A percentile compares a stretch with the other conserved stretches of the same genome.
Evolutionary conservation across 2,113 vertebrate species (phyloP).

Genomic region (Channa maculata): DNA sequence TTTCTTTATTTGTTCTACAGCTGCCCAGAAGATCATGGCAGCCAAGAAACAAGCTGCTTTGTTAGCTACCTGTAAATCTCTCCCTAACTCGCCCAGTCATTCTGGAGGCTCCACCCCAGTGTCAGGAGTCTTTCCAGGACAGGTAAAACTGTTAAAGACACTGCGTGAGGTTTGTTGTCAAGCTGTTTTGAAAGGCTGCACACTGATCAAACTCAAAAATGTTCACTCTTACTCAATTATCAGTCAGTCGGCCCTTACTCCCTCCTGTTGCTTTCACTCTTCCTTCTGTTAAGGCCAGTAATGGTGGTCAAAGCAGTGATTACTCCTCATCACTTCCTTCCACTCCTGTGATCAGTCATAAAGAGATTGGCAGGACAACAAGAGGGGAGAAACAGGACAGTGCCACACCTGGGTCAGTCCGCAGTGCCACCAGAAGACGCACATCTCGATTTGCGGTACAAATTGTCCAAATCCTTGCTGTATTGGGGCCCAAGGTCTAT

Average conservation of each 20-base stretch:
- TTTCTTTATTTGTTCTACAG: constrained; percentile 71
- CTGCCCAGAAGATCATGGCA: constrained; percentile 92
- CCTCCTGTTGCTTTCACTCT: constrained; percentile 62
- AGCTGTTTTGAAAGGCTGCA: constrained; percentile 7
- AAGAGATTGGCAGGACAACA: constrained; percentile 88
- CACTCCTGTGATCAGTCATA: constrained; percentile 94
- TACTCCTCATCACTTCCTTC: constrained; percentile 96
- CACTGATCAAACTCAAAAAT: constrained; percentile 12
- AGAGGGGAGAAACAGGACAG: constrained; percentile 82
- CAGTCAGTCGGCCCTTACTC: constrained; percentile 73
- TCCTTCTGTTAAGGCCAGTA: constrained; percentile 87
- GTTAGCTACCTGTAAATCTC: constrained; percentile 93
- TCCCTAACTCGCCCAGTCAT: constrained; percentile 96
- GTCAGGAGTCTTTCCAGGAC: constrained; percentile 83
- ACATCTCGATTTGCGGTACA: constrained; percentile 89
- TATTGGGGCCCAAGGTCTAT: neutral
- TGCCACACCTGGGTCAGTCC: constrained; percentile 87
- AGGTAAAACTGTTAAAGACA: constrained; percentile 74
- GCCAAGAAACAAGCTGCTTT: constrained; percentile 92
- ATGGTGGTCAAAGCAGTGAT: constrained; percentile 93
- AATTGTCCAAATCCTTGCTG: neutral
- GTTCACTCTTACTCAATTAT: constrained; percentile 42
- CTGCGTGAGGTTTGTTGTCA: constrained; percentile 9
- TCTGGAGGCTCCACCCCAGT: constrained; percentile 92
- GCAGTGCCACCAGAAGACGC: constrained; percentile 88